A percentile compares a stretch with the other conserved stretches of the same genome.
phyloP scores from a whole-genome alignment of 64 coral and sea anemone species.

The Exaiptasia diaphana region DNA sequence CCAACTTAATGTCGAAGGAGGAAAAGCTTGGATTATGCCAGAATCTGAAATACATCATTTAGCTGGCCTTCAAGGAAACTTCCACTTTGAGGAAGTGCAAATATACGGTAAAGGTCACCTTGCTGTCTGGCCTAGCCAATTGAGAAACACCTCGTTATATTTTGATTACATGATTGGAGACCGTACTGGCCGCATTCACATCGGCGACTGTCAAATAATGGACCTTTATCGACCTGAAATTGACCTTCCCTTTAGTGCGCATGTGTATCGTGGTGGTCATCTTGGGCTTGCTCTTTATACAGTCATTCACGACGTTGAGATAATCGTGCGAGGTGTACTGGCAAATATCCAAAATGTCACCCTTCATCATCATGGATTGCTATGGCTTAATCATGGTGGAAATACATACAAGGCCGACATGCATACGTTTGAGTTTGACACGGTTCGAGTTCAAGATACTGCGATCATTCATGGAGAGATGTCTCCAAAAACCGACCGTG shows the following conservation, averaged over 20 bases:
- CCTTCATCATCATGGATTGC: conserved; percentile 63
- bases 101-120: conserved; percentile 75
- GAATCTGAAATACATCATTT: conserved; percentile 90
- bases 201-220: conserved; percentile 71
- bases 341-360: conserved; percentile 81
- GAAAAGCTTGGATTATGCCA: conserved; percentile 94
- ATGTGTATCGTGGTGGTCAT: conserved; percentile 85
- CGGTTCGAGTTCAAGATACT: conserved; percentile 78
- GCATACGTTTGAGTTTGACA: conserved; percentile 79
- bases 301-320: conserved; percentile 79
- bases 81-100: conserved; percentile 93
- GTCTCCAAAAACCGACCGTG: conserved; percentile 78
- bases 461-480: conserved; percentile 70
- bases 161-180: conserved; percentile 97
- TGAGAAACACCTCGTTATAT: conserved; percentile 71
- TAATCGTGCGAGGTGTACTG: conserved; percentile 84
- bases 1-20: conserved; percentile 66
- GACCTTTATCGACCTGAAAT: conserved; percentile 87
- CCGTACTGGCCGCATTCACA: conserved; percentile 78
- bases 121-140: conserved; percentile 65
- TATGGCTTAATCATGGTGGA: conserved; percentile 87
- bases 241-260: conserved; percentile 87
- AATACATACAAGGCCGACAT: conserved; percentile 38
- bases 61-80: conserved; percentile 56
- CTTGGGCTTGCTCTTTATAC: conserved; percentile 78